Evolutionary conservation across 1,140 invertebrate species (phyloP), one percentile per base, ranked within the genome.

Genomic region (Hestina assimilis): DNA sequence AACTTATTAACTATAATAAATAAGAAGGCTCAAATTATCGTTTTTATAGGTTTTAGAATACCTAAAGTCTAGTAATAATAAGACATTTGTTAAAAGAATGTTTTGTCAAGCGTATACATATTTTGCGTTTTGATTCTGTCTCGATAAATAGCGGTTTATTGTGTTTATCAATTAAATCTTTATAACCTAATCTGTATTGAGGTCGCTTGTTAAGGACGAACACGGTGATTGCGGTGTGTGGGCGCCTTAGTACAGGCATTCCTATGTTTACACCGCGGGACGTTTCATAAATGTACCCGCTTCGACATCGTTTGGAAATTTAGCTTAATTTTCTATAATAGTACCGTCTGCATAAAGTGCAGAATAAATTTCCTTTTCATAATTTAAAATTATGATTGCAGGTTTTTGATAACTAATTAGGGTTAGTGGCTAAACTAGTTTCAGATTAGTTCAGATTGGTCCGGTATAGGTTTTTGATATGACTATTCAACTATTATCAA

Each of bases 231-330:
- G 53, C 19, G 14, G 42, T 42, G 64, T 54, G 64, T 67, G 64
- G 64, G 64, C 59, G 59, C 50, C 54, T 35, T 12, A 17, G 26
- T 33, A 64, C 62, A 56, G 47, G 47, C 20, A 52, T 64, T 52
- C 53, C 42, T 55, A 28, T 63, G 56, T 63, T 62, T 56, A 63
- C 60, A 63, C 40, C 52, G 54, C 45, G 51, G 33, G 55, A 63
- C 63, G 69, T 72, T 75, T 73, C 75, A 75, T 75, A 76, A 71
- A 68, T 53, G 71, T 41, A 64, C 58, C 63, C 67, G 70, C 63
- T 69, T 59, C 63, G 59, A 69, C 63, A 66, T 59, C 48, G 63
- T 54, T 57, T 54, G 66, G 35, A 59, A 67, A 69, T 67, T 69
- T 72, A 56, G 55, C 65, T 72, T 68, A 73, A 73, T 73, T 73